Conservation (phyloP, 2,113 vertebrate genomes). For the Macrotis lagotis region DNA sequence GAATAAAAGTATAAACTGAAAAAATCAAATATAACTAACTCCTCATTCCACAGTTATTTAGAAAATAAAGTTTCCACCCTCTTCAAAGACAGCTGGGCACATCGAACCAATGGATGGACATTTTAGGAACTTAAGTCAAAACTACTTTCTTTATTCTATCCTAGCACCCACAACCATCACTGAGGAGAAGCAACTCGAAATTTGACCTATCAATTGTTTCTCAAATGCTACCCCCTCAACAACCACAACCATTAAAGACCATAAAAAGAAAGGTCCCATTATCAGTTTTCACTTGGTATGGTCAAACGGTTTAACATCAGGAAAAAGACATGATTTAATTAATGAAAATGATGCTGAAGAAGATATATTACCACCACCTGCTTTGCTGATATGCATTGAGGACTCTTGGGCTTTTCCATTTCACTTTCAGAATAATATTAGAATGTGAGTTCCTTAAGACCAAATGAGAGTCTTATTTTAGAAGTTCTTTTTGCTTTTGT, state of each 20-base stretch:
- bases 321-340: background rate
- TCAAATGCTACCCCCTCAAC: background rate
- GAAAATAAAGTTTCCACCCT: background rate
- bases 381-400: background rate
- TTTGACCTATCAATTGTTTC: background rate
- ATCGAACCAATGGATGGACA: background rate
- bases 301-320: background rate
- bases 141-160: background rate
- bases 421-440: background rate
- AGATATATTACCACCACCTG: background rate
- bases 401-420: background rate
- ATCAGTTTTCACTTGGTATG: background rate
- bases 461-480: background rate
- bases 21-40: background rate
- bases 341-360: background rate
- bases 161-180: background rate
- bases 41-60: background rate
- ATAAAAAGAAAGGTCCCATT: background rate
- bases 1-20: background rate
- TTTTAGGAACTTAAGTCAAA: background rate
- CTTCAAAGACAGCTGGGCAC: background rate
- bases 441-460: background rate
- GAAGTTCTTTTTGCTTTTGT: too few species aligned
- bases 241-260: background rate
- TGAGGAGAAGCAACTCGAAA: background rate